Conservation (phyloP, 1,140 invertebrate genomes). For the Euborellia annulipes region DNA sequence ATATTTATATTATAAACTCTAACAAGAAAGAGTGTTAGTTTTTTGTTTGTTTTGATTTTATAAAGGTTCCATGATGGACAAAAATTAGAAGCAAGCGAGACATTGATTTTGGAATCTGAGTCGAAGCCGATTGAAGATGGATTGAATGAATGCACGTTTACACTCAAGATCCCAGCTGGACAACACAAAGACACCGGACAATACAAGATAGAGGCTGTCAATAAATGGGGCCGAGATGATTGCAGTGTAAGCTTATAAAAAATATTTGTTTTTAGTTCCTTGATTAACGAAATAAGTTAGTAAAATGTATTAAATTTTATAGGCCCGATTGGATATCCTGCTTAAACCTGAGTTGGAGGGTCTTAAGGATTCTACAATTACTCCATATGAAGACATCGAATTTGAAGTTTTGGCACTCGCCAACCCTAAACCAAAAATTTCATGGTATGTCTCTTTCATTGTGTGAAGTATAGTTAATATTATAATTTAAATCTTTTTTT, state of each 20-base stretch:
- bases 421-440: conserved; percentile 61
- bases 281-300: conserved; percentile 2
- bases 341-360: conserved; percentile 56
- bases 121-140: conserved; percentile 51
- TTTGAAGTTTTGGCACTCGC: conserved; percentile 55
- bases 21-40: not conserved
- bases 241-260: conserved; percentile 37
- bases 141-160: conserved; percentile 55
- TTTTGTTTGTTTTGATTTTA: conserved; percentile 10
- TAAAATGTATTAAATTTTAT: conserved; percentile 3
- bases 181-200: conserved; percentile 59
- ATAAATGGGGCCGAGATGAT: conserved; percentile 56
- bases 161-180: conserved; percentile 46
- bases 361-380: conserved; percentile 50
- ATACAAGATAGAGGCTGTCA: conserved; percentile 61
- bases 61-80: conserved; percentile 32
- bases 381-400: conserved; percentile 51
- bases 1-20: conserved; percentile 6
- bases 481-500: not conserved
- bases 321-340: conserved; percentile 55
- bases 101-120: conserved; percentile 19
- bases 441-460: conserved; percentile 38
- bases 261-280: not conserved
- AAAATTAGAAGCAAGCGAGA: conserved; percentile 19
- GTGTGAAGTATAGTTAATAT: not conserved